These are phyloP conservation scores for Calcarius lapponicus DNA, from an alignment of 2,797 vertebrate species.

Conservation along the genomic window DNA sequence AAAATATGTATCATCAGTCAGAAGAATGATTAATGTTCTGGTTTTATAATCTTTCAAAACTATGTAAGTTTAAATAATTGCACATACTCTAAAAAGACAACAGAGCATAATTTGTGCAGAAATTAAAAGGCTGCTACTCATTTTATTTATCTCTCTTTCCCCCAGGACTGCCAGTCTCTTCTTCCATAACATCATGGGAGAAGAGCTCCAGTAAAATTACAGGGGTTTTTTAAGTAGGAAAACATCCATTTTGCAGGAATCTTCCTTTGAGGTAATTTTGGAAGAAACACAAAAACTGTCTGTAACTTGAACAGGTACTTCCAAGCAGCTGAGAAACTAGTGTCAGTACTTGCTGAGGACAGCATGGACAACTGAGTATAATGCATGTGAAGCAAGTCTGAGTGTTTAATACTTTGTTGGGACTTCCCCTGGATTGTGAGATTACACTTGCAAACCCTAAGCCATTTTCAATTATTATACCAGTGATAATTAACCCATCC, in stretches of 20 bases:
- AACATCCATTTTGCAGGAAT: background rate
- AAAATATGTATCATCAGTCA: background rate
- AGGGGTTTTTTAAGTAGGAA: background rate
- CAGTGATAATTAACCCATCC: background rate
- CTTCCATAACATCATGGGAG: background rate
- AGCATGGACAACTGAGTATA: background rate
- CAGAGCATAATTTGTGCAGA: background rate
- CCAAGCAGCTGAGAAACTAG: background rate
- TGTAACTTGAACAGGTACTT: background rate
- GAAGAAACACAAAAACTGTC: background rate
- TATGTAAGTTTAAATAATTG: background rate
- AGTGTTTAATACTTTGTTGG: background rate
- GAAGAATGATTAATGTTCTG: background rate
- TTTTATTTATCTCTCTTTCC: background rate
- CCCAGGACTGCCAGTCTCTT: background rate
- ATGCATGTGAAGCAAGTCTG: background rate
- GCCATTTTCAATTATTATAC: background rate
- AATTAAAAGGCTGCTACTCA: background rate
- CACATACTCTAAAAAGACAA: background rate
- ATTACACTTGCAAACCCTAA: background rate
- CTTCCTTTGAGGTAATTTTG: background rate
- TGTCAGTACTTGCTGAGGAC: background rate
- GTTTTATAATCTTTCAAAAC: background rate
- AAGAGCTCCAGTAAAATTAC: background rate
- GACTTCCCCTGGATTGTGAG: background rate